Base-by-base conservation (phyloP, 2,797 vertebrate genomes). In the Rhinogobio ventralis region DNA sequence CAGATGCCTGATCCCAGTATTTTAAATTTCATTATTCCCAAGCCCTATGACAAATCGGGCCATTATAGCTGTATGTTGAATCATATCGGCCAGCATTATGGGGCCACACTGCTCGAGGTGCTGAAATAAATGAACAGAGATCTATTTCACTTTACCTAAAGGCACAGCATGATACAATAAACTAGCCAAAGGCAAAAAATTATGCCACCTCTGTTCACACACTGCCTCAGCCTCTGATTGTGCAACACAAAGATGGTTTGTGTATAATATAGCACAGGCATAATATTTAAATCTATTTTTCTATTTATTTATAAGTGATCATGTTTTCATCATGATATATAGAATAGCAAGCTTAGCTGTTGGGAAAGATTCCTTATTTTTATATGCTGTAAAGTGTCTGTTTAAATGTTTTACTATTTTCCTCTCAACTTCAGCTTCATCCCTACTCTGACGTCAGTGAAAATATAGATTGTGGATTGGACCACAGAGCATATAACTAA, bases 111-210 rank as follows among this genome's bases (percentile, higher is more conserved):
- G 91, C 89, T 90, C 66, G 90, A 87, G 91, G 88, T 90, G 90
- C 84, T 90, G 87, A 95, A 94, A 94, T 94, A 93, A 92, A 95
- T 93, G 71, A 88, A 71, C 46, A 76, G 87, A 93, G 85, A 92
- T 93, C 91, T 90, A 92, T 95, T 94, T 92, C 87, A 90, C 81
- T 92, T 93, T 88, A 91, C 92, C 94, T 91, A 86, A 85, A 91
- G 91, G 94, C 90, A 36, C 68, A 36, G 84, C 74, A 88, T 93
- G 93, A 95, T 93, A 89, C 94, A 95, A 91, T 89, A 93, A 93
- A 90, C 90, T 85, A 81, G 79, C 88, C 85, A 93, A 91, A 89
- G 91, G 90, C 92, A 86, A 84, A 86, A 81, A 91, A 91, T 92
- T 86, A 91, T 88, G 82, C 79, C 67, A 67, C 46, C 46, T 81